Conservation (phyloP, 2,888 invertebrate species). For the Drosophila neonasuta region DNA sequence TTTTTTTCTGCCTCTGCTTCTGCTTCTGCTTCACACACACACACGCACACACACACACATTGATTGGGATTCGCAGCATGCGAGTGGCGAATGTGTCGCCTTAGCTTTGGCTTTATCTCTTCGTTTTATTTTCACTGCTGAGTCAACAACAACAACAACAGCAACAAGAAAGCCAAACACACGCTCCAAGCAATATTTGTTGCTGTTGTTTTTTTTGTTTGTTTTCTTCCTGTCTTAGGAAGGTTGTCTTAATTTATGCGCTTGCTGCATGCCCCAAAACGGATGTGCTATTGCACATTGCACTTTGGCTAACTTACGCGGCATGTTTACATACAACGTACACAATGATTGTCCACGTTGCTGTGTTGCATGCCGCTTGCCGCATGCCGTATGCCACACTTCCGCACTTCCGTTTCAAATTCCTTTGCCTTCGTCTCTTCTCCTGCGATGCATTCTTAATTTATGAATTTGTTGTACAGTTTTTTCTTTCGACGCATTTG, state of each 20-base stretch:
- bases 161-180: background rate
- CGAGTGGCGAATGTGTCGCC: constrained; percentile 11
- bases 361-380: background rate
- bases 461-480: background rate
- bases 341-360: background rate
- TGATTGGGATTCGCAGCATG: background rate
- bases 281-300: constrained; percentile 59
- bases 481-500: too few species aligned
- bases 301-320: constrained; percentile 18
- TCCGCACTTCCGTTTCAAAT: background rate
- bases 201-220: constrained; percentile 36
- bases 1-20: too few species aligned
- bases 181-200: constrained; percentile 1
- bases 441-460: background rate
- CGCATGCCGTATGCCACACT: background rate
- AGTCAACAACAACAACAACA: constrained; percentile 12
- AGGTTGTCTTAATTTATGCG: constrained; percentile 57
- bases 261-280: constrained; percentile 60
- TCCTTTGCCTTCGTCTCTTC: background rate
- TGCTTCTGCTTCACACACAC: background rate
- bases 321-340: constrained; percentile 13
- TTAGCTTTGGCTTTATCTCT: background rate
- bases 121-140: constrained; percentile 3
- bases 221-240: constrained; percentile 30
- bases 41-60: background rate